These are phyloP conservation scores for Tricholauxania praeusta DNA, from an alignment of 2,888 invertebrate species.

Conservation along the genomic window DNA sequence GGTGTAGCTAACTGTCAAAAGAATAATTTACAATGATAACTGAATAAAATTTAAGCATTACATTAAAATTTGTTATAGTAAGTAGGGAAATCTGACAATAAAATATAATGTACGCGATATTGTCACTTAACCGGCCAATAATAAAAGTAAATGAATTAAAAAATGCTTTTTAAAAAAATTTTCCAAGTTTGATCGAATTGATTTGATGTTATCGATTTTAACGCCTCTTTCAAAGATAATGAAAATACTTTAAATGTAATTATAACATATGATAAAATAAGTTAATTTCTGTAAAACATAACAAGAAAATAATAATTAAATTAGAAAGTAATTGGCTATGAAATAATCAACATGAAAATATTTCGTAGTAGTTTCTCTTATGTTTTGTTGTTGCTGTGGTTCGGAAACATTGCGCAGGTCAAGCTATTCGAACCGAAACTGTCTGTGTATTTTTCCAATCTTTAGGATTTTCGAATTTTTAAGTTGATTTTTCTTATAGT, in stretches of 20 bases:
- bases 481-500: slow-evolving; percentile 35
- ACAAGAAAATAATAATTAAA: slow-evolving; percentile 55
- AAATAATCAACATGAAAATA: slow-evolving; percentile 46
- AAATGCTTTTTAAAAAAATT: slow-evolving; percentile 26
- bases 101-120: slow-evolving; percentile 38
- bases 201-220: slow-evolving; percentile 20
- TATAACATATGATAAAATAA: slow-evolving; percentile 56
- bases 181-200: neutral
- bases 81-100: slow-evolving; percentile 20
- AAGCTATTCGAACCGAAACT: slow-evolving; percentile 19
- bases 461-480: slow-evolving; percentile 28
- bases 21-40: slow-evolving; percentile 22
- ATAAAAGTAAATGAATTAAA: slow-evolving; percentile 33
- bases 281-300: slow-evolving; percentile 62
- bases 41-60: neutral
- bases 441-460: slow-evolving; percentile 15
- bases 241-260: slow-evolving; percentile 40
- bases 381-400: slow-evolving; percentile 9
- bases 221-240: slow-evolving; percentile 15
- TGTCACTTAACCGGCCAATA: slow-evolving; percentile 52
- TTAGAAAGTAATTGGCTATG: slow-evolving; percentile 57
- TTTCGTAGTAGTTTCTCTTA: slow-evolving; percentile 17
- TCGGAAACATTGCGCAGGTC: slow-evolving; percentile 6
- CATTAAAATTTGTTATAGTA: neutral
- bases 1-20: slow-evolving; percentile 1